Evolutionary conservation across 2,797 vertebrate genomes (phyloP), one percentile per base, ranked within the genome.

Genomic region (Petrocephalus schoutedeni): DNA sequence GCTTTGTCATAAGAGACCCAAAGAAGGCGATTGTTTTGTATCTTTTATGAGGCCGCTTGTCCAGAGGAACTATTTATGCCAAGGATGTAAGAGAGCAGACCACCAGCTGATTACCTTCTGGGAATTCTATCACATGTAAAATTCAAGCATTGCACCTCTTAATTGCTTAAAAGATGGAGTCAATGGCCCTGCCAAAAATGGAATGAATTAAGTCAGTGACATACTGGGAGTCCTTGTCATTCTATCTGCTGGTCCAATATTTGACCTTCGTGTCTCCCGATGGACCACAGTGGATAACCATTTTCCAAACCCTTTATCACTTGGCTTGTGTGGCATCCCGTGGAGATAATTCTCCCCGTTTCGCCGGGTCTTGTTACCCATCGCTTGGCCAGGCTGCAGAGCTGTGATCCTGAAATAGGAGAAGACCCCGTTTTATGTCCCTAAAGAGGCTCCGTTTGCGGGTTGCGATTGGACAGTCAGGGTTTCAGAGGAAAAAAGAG

Each of bases 401-500:
- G 56, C 74, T 87, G 77, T 41, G 74, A 21, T 23, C 45, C 74
- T 67, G 88, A 67, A 84, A 83, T 8, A 53, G 56, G 80, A 71
- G 86, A 87, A 61, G 23, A 53, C 21, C 10, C 49, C 1, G 9
- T 85, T 83, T 71, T 28, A 54, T 85, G 58, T 85, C 53, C 28
- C 54, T 6, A 56, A 56, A 45, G 28, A 51, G 32, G 56, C 19
- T 58, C 87, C 4, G 8, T 87, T 82, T 59, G 51, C 14, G 41
- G 67, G 58, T n/a, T 21, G 12, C 59, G 74, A 82, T 58, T 82
- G 49, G 32, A 59, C 54, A 67, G 16, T 58, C 57, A 83, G 57
- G 36, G 87, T 87, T 87, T 87, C 71, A 59, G 57, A 87, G 74
- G 84, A 56, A 59, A 59, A 28, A 21, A n/a, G 23, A 82, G 56